phyloP scores from a whole-genome alignment of 2,797 vertebrate species.

The Acropternis orthonyx region DNA sequence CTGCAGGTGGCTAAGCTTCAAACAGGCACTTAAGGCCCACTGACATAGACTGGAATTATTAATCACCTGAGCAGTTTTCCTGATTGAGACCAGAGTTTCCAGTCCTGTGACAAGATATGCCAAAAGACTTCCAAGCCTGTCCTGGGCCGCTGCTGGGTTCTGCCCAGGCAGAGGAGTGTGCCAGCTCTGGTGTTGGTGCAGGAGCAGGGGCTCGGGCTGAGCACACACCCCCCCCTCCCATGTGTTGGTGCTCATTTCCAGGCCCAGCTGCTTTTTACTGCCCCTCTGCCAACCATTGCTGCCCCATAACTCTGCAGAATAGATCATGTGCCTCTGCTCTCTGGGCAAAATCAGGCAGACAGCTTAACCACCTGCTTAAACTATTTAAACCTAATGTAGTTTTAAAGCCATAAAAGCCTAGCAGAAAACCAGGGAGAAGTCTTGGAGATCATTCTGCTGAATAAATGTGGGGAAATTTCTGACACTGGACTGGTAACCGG shows the following conservation, averaged over 20 bases:
- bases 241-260: not conserved
- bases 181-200: not conserved
- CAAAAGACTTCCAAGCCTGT: not conserved
- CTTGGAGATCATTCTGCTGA: not conserved
- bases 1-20: not conserved
- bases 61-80: not conserved
- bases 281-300: conserved; percentile 6
- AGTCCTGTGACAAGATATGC: not conserved
- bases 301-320: not conserved
- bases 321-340: not conserved
- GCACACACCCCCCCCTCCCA: not conserved
- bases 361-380: conserved; percentile 2
- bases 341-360: not conserved
- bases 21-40: not conserved
- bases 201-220: not conserved
- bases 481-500: not conserved
- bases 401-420: not conserved
- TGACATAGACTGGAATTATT: not conserved
- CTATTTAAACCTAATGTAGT: not conserved
- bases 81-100: not conserved
- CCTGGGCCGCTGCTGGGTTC: not conserved
- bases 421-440: not conserved
- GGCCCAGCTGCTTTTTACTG: not conserved
- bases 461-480: not conserved
- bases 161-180: not conserved